Evolutionary conservation across 2,113 vertebrate genomes (phyloP).

Genomic region (Fulica atra): DNA sequence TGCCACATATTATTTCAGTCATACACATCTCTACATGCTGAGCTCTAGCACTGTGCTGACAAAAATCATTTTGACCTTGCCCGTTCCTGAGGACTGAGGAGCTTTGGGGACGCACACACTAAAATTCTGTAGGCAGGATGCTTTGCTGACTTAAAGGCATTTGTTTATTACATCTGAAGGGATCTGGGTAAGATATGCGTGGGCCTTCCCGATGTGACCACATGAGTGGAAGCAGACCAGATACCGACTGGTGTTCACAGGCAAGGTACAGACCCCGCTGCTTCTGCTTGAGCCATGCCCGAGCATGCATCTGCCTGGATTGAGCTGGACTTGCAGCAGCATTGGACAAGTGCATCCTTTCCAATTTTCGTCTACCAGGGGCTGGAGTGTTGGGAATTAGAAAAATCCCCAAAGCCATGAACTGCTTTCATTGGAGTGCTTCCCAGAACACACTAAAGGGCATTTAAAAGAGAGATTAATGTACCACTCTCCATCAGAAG

Average conservation of each 20-base stretch:
- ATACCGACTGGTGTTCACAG: background rate
- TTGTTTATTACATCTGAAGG: background rate
- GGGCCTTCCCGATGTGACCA: background rate
- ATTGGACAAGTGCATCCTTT: rapidly evolving
- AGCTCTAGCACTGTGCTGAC: background rate
- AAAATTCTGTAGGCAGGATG: background rate
- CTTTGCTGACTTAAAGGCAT: background rate
- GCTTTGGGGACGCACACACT: background rate
- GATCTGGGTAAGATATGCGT: background rate
- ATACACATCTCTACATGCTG: background rate
- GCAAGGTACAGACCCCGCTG: background rate
- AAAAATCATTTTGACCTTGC: background rate
- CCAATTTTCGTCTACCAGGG: background rate
- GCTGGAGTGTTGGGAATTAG: background rate
- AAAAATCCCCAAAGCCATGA: background rate
- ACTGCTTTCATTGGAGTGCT: background rate
- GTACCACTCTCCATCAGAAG: background rate
- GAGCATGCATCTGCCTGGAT: background rate
- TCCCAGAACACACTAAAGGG: background rate
- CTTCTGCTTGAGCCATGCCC: background rate
- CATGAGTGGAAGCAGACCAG: background rate
- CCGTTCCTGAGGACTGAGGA: background rate
- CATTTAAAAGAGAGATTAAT: background rate
- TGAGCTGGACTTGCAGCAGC: rapidly evolving
- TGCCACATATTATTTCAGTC: background rate